phyloP scores from a whole-genome alignment of 2,113 vertebrate genomes.

The Catagonus wagneri region DNA sequence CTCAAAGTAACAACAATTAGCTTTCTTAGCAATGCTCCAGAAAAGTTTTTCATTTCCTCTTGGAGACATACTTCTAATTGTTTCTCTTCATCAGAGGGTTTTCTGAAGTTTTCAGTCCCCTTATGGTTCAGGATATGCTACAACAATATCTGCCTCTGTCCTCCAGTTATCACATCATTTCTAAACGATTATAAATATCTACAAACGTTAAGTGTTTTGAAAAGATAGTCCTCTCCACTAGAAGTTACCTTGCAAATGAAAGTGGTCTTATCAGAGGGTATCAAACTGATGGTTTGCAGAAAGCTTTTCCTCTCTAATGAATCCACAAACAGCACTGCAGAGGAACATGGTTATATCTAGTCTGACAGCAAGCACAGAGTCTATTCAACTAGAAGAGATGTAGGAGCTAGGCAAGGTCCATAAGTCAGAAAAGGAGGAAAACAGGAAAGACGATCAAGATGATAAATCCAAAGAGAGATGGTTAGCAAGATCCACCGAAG shows the following conservation, averaged over 20 bases:
- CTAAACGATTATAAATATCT: slow-evolving; percentile 39
- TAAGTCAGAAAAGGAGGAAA: background rate
- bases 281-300: background rate
- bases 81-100: background rate
- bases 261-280: background rate
- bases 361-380: background rate
- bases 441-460: background rate
- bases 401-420: background rate
- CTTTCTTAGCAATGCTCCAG: background rate
- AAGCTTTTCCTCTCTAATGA: slow-evolving; percentile 14
- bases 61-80: background rate
- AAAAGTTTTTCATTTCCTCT: background rate
- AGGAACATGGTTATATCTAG: background rate
- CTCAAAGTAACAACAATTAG: background rate
- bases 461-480: background rate
- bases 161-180: background rate
- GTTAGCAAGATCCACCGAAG: background rate
- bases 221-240: slow-evolving; percentile 2
- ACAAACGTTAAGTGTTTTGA: slow-evolving; percentile 36
- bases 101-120: slow-evolving; percentile 8
- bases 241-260: slow-evolving; percentile 15
- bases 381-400: background rate
- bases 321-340: background rate
- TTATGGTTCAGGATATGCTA: background rate
- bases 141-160: background rate